phyloP scores from a whole-genome alignment of 1,140 invertebrate genomes.

The Megalopta genalis region DNA sequence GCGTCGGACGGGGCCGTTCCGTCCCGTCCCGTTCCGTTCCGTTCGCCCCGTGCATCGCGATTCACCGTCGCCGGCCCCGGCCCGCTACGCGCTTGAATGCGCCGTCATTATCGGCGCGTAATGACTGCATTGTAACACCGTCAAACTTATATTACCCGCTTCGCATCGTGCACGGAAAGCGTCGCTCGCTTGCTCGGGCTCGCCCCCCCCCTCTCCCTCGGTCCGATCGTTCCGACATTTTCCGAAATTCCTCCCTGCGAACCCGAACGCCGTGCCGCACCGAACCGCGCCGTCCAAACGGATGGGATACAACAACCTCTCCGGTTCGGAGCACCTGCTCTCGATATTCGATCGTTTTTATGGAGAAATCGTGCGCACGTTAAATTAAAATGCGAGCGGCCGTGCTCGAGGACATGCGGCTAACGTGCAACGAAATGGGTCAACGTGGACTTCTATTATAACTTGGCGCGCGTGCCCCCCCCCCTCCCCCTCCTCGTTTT shows the following conservation, averaged over 20 bases:
- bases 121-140: conserved; percentile 71
- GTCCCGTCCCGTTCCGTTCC: neutral
- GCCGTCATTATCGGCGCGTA: conserved; percentile 72
- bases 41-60: conserved; percentile 57
- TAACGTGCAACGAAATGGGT: too few relatives aligned
- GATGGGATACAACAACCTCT: too few relatives aligned
- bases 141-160: conserved; percentile 67
- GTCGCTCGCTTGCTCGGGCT: neutral
- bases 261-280: too few relatives aligned
- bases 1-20: conserved; percentile 44
- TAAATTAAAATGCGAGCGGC: too few relatives aligned
- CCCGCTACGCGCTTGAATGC: conserved; percentile 68
- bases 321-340: too few relatives aligned
- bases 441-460: too few relatives aligned
- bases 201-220: neutral
- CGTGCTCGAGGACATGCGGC: too few relatives aligned
- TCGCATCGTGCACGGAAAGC: conserved; percentile 16
- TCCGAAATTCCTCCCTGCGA: neutral
- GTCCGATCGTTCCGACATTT: neutral
- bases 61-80: conserved; percentile 60
- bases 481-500: too few relatives aligned
- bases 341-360: too few relatives aligned
- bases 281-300: too few relatives aligned
- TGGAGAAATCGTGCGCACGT: too few relatives aligned
- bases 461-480: too few relatives aligned